Percentiles rank a stretch among this genome's conserved stretches.
Conservation (phyloP, 2,797 vertebrate genomes). For the Anguilla marmorata region DNA sequence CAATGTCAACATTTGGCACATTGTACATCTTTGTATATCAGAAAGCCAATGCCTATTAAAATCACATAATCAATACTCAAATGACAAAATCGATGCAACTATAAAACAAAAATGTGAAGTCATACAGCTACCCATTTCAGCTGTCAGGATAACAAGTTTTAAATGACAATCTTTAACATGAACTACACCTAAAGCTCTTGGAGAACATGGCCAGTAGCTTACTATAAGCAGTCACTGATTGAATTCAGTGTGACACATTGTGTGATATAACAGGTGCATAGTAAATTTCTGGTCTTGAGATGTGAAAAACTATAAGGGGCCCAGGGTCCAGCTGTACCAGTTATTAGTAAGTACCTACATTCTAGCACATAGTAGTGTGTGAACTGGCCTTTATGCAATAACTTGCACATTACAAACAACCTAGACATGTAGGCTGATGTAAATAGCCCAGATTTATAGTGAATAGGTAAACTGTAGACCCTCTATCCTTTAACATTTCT, state of each 20-base stretch:
- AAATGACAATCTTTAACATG: not conserved
- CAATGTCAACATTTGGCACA: conserved; percentile 26
- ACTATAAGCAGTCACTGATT: not conserved
- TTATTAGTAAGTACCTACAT: not conserved
- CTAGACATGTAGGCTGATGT: not conserved
- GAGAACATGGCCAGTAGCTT: not conserved
- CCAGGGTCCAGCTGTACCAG: not conserved
- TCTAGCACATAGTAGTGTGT: not conserved
- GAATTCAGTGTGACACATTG: conserved; percentile 6
- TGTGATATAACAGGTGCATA: not conserved
- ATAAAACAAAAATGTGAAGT: not conserved
- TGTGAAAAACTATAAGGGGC: not conserved
- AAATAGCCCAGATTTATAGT: not conserved
- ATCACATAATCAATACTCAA: conserved; percentile 12
- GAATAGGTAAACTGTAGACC: not conserved
- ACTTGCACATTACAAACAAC: not conserved
- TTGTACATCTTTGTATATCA: conserved; percentile 30
- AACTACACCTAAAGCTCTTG: not conserved
- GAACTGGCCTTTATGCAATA: conserved; percentile 7
- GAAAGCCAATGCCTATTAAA: conserved; percentile 8
- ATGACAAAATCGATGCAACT: conserved; percentile 21
- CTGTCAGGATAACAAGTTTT: not conserved
- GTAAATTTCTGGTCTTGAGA: conserved; percentile 14
- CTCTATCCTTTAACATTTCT: not conserved
- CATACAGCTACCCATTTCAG: conserved; percentile 9